Percentiles rank a stretch among this genome's conserved stretches.
phyloP scores from a whole-genome alignment of 2,797 vertebrate genomes.

The Falco berigora region DNA sequence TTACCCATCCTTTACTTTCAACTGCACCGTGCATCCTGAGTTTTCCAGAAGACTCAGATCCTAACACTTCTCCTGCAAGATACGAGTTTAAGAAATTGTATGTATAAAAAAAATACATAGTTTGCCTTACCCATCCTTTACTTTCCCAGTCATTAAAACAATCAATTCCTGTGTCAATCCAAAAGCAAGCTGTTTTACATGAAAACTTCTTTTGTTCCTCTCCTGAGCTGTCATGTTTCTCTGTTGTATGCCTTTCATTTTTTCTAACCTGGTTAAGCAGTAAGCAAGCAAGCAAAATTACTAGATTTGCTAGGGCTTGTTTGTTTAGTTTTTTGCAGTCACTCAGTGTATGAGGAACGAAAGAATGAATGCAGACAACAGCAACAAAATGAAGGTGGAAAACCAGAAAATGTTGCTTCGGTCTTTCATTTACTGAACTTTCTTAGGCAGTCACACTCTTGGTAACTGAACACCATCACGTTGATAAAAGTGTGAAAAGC shows the following conservation, averaged over 20 bases:
- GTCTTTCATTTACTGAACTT: not conserved
- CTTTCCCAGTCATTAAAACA: not conserved
- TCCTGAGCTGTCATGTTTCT: not conserved
- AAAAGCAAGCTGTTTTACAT: not conserved
- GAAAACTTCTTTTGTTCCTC: not conserved
- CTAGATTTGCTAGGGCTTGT: not conserved
- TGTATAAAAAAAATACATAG: not conserved
- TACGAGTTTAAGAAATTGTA: not conserved
- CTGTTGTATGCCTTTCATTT: not conserved
- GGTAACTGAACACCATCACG: not conserved
- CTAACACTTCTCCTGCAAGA: not conserved
- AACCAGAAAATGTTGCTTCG: not conserved
- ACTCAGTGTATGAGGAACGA: not conserved
- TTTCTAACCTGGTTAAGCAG: not conserved
- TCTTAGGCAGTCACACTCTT: not conserved
- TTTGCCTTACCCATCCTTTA: not conserved
- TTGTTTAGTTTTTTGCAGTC: not conserved
- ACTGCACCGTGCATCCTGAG: not conserved
- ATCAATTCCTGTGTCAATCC: constrained; percentile 8
- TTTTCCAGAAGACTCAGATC: not conserved
- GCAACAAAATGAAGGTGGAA: not conserved
- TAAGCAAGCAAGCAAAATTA: not conserved
- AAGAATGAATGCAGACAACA: not conserved
- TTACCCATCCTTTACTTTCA: not conserved
- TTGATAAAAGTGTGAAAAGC: not conserved